Conservation (phyloP, 2,888 invertebrate genomes). For the Pemphredon lugubris region DNA sequence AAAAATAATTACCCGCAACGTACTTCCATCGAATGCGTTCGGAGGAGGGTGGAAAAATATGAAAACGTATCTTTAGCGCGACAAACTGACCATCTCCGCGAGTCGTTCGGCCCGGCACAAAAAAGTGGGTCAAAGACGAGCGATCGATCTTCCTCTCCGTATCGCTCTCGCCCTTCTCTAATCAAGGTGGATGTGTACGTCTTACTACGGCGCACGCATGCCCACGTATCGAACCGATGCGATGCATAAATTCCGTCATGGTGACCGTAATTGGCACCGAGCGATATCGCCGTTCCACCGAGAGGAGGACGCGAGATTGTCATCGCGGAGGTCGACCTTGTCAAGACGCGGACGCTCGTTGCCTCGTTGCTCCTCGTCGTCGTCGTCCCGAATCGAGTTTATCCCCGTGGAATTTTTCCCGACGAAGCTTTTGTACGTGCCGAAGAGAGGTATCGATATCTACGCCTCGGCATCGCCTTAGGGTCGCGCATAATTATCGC, state of each 20-base stretch:
- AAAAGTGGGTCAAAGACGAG: slow-evolving; percentile 56
- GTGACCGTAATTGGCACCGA: slow-evolving; percentile 63
- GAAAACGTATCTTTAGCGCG: no score
- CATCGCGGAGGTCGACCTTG: slow-evolving; percentile 63
- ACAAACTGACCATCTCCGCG: no score
- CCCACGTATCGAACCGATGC: slow-evolving; percentile 23
- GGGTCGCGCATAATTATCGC: slow-evolving; percentile 59
- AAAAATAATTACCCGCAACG: no score
- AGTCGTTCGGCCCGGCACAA: neutral
- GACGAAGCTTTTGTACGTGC: slow-evolving; percentile 28
- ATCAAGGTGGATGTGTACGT: slow-evolving; percentile 37
- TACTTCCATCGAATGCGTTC: no score
- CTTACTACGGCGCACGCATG: slow-evolving; percentile 22
- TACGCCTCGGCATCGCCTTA: slow-evolving; percentile 45
- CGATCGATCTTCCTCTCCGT: slow-evolving; percentile 50
- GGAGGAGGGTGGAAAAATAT: no score
- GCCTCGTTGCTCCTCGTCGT: no score
- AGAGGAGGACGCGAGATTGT: slow-evolving; percentile 50
- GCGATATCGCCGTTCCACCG: slow-evolving; percentile 27
- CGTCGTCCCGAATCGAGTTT: slow-evolving; percentile 40
- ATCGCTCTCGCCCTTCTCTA: slow-evolving; percentile 39
- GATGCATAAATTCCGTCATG: slow-evolving; percentile 61
- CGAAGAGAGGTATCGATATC: slow-evolving; percentile 55
- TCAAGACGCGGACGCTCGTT: slow-evolving; percentile 30
- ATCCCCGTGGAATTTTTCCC: slow-evolving; percentile 33